A percentile compares a stretch with the other conserved stretches of the same genome.
Evolutionary conservation across 2,797 vertebrate species (phyloP).

Genomic region (Falco cherrug): DNA sequence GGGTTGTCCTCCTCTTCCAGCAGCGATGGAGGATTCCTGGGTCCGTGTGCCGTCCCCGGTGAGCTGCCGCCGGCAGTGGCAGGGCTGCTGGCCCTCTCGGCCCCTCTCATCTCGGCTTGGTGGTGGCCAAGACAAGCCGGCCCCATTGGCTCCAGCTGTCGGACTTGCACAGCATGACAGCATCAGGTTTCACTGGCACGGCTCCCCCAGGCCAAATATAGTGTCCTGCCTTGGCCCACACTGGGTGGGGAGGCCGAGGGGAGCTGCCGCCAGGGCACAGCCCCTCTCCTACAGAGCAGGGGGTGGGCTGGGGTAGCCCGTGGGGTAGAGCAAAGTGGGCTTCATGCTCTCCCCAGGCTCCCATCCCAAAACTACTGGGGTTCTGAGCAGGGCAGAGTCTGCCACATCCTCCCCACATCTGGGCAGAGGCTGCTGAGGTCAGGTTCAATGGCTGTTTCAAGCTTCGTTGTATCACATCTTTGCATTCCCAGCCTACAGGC

Average conservation of each 20-base stretch:
- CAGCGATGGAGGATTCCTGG: fast-evolving
- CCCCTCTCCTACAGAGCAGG: fast-evolving
- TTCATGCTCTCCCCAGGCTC: not conserved
- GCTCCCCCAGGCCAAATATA: not conserved
- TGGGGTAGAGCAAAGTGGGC: fast-evolving
- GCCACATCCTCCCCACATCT: not conserved
- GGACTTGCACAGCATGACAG: not conserved
- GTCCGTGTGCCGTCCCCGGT: fast-evolving
- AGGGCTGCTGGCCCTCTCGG: not conserved
- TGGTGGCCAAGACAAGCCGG: not conserved
- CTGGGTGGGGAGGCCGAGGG: not conserved
- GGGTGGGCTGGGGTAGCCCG: not conserved
- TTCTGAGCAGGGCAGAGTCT: not conserved
- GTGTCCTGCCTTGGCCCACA: not conserved
- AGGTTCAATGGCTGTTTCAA: not conserved
- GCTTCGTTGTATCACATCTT: not conserved
- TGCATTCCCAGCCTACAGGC: not conserved
- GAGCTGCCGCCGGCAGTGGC: not conserved
- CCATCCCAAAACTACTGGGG: not conserved
- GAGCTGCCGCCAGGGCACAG: fast-evolving
- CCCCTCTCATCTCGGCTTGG: not conserved
- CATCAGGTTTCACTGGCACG: not conserved
- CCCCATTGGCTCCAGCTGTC: constrained; percentile 37
- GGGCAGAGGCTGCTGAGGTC: not conserved
- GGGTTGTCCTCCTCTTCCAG: not conserved